Conservation (phyloP, 2,888 invertebrate species). For the Polydesmus complanatus region DNA sequence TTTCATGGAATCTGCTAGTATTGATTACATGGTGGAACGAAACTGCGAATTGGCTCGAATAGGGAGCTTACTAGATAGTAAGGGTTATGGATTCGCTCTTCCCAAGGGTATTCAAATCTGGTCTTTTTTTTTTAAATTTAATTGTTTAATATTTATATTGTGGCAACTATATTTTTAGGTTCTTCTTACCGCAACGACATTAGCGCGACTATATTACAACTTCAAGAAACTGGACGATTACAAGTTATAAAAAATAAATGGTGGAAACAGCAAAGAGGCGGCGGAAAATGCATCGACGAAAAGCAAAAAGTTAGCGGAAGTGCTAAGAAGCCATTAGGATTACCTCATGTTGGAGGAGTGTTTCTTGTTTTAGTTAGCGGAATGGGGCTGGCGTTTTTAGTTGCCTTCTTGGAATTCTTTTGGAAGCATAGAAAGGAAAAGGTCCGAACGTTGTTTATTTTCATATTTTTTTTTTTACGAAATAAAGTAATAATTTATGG, state of each 20-base stretch:
- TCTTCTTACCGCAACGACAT: slow-evolving; percentile 69
- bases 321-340: slow-evolving; percentile 32
- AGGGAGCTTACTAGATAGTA: slow-evolving; percentile 80
- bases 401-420: slow-evolving; percentile 88
- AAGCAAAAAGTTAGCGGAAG: slow-evolving; percentile 22
- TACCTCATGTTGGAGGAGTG: slow-evolving; percentile 91
- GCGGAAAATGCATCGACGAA: slow-evolving; percentile 9
- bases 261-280: slow-evolving; percentile 66
- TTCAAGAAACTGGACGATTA: slow-evolving; percentile 27
- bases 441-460: too few species aligned
- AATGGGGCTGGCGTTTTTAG: slow-evolving; percentile 77
- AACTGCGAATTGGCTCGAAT: slow-evolving; percentile 80
- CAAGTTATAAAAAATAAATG: slow-evolving; percentile 73
- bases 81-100: slow-evolving; percentile 90
- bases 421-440: slow-evolving; percentile 75
- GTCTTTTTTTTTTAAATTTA: neutral
- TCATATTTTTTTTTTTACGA: too few species aligned
- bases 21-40: slow-evolving; percentile 83
- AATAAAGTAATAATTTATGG: too few species aligned
- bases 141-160: neutral
- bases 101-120: slow-evolving; percentile 53
- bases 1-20: slow-evolving; percentile 92
- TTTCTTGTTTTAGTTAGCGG: slow-evolving; percentile 92
- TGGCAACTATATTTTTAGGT: neutral
- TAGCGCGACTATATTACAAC: slow-evolving; percentile 62